These are phyloP conservation scores for Pyxicephalus adspersus DNA, from an alignment of 2,113 vertebrate species.

Conservation along the genomic window DNA sequence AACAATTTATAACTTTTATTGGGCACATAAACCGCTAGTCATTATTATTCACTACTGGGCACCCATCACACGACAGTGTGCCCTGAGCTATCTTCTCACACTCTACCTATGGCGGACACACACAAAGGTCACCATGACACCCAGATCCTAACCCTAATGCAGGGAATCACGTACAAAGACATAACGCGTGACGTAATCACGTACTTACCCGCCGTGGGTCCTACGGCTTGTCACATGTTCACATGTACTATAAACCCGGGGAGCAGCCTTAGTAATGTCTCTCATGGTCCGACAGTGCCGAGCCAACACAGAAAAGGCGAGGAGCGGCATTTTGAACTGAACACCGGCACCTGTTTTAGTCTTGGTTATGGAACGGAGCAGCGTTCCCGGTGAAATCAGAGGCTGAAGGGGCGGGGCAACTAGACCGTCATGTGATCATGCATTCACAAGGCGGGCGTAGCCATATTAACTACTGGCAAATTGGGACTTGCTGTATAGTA, in stretches of 20 bases:
- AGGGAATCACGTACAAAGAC: not conserved
- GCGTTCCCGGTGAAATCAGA: too few relatives aligned
- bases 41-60: too few relatives aligned
- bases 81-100: too few relatives aligned
- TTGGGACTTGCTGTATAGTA: too few relatives aligned
- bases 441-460: too few relatives aligned
- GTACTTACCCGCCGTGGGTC: conserved; percentile 30
- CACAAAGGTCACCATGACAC: too few relatives aligned
- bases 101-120: too few relatives aligned
- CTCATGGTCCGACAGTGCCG: not conserved
- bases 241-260: not conserved
- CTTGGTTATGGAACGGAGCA: not conserved
- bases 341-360: not conserved
- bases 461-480: conserved; percentile 27
- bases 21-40: too few relatives aligned
- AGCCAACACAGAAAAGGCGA: not conserved
- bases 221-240: not conserved
- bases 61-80: too few relatives aligned
- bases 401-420: not conserved
- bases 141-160: not conserved
- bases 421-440: not conserved
- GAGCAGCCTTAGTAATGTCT: not conserved
- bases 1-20: too few relatives aligned
- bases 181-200: conserved; percentile 4
- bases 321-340: not conserved